Evolutionary conservation across 53 echinoderm and acorn worm genomes (phyloP).

Genomic region (Zoroaster sp.): DNA sequence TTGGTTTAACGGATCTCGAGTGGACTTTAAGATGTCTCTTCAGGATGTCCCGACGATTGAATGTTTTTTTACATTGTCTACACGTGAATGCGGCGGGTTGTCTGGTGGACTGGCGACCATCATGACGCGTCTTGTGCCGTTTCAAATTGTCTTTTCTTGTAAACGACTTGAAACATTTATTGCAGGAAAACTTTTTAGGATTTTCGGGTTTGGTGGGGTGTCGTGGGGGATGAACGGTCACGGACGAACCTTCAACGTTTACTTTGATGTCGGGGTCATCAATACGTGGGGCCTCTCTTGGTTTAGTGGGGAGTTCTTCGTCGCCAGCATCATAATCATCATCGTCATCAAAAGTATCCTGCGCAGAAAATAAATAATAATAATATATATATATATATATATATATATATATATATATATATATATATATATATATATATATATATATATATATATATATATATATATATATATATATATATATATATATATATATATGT

Average conservation of each 20-base stretch:
- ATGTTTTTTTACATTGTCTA: neutral
- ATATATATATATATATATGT: too few relatives aligned
- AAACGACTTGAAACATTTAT: neutral
- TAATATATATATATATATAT: too few relatives aligned
- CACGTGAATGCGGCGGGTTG: neutral
- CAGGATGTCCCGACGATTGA: neutral
- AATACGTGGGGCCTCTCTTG: too few relatives aligned
- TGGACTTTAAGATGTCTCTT: neutral
- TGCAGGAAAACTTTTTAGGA: neutral
- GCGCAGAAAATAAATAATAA: too few relatives aligned
- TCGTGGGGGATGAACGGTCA: neutral
- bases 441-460: too few relatives aligned
- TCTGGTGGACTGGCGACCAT: neutral
- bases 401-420: too few relatives aligned
- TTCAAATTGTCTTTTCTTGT: neutral
- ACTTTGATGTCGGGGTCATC: too few relatives aligned
- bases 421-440: too few relatives aligned
- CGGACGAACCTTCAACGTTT: too few relatives aligned
- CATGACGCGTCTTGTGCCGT: neutral
- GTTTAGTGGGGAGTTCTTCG: too few relatives aligned
- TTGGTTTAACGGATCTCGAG: too few relatives aligned
- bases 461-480: too few relatives aligned
- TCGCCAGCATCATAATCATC: neutral
- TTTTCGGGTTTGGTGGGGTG: neutral
- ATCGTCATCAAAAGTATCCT: neutral